phyloP scores from a whole-genome alignment of 2,113 vertebrate species.

The Azemiops feae region DNA sequence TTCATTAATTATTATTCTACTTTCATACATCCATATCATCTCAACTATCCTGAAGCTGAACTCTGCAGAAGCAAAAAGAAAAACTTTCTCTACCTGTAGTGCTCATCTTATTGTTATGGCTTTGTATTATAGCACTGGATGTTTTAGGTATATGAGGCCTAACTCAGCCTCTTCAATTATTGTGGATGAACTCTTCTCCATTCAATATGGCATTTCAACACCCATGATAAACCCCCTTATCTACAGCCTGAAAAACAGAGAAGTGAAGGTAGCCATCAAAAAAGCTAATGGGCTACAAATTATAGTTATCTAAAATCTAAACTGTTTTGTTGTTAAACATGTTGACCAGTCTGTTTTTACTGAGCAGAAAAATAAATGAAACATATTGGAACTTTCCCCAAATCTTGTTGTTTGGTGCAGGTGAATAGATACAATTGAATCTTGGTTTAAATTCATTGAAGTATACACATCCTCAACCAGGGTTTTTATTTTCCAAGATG shows the following conservation, averaged over 20 bases:
- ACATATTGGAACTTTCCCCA: background rate
- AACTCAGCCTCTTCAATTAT: background rate
- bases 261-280: conserved; percentile 53
- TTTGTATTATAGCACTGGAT: background rate
- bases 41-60: conserved; percentile 11
- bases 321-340: background rate
- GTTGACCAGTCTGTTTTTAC: background rate
- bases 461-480: too few relatives aligned
- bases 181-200: conserved; percentile 35
- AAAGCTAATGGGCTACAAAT: conserved; percentile 19
- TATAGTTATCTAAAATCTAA: background rate
- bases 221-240: conserved; percentile 50
- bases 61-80: background rate
- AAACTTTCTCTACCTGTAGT: conserved; percentile 48
- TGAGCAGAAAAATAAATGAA: background rate
- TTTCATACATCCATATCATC: background rate
- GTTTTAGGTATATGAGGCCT: conserved; percentile 27
- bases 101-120: background rate
- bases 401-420: background rate
- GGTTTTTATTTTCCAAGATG: too few relatives aligned
- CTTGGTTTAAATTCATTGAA: background rate
- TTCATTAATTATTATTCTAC: background rate
- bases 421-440: background rate
- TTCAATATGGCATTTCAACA: conserved; percentile 48
- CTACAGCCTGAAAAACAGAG: conserved; percentile 56